Evolutionary conservation across 2,113 vertebrate species (phyloP).

Genomic region (Uria aalge): DNA sequence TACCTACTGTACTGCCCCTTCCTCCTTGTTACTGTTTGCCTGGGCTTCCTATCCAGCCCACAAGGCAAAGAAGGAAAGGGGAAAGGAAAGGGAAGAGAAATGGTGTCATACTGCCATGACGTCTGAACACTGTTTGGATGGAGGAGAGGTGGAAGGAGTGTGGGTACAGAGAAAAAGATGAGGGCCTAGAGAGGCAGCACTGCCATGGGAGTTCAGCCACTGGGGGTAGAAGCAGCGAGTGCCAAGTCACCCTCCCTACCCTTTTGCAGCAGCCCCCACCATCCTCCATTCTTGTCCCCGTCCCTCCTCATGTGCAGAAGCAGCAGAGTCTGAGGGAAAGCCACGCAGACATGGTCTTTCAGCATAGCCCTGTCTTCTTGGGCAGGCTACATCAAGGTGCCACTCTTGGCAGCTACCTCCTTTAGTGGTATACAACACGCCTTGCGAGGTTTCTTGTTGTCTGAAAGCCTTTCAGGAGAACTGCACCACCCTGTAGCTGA

Average conservation of each 20-base stretch:
- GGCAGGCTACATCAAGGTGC: background rate
- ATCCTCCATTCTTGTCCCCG: background rate
- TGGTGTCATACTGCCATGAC: background rate
- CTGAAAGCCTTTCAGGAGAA: background rate
- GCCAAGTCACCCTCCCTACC: background rate
- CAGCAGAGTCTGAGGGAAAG: background rate
- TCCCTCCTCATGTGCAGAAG: background rate
- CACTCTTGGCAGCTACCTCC: background rate
- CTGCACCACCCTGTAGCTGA: background rate
- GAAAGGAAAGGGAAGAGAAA: background rate
- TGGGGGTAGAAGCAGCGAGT: background rate
- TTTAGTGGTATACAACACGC: background rate
- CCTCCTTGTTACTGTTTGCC: accelerated
- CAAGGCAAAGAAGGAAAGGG: background rate
- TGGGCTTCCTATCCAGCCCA: background rate
- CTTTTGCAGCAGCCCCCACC: background rate
- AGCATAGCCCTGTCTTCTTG: background rate
- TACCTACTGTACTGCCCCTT: background rate
- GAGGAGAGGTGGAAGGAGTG: background rate
- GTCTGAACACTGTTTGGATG: background rate
- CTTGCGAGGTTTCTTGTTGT: background rate
- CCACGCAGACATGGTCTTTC: accelerated
- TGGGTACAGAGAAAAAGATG: background rate
- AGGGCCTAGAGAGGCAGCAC: background rate
- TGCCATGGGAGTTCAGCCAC: background rate